Evolutionary conservation across 2,797 vertebrate genomes (phyloP).

Genomic region (Champsocephalus esox): DNA sequence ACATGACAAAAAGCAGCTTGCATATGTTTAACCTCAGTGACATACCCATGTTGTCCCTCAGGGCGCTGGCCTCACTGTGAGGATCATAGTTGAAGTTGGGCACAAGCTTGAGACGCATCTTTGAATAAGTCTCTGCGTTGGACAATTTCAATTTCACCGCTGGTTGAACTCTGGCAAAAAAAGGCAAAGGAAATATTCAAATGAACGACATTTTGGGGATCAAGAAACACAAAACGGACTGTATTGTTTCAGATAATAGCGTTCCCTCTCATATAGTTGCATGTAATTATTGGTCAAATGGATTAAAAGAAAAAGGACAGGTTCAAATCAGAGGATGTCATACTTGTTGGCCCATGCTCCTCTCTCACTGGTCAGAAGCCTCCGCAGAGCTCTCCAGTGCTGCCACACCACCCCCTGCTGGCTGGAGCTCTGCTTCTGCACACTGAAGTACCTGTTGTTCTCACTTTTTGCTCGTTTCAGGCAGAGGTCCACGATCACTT

Average conservation of each 20-base stretch:
- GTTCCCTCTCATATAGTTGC: neutral
- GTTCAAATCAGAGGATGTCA: neutral
- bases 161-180: slow-evolving; percentile 77
- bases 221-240: neutral
- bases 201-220: neutral
- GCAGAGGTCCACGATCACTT: slow-evolving; percentile 88
- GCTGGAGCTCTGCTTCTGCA: slow-evolving; percentile 88
- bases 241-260: neutral
- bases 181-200: slow-evolving; percentile 1
- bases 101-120: slow-evolving; percentile 96
- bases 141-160: slow-evolving; percentile 92
- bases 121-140: slow-evolving; percentile 93
- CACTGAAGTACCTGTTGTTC: slow-evolving; percentile 83
- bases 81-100: slow-evolving; percentile 92
- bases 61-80: slow-evolving; percentile 93
- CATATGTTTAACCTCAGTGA: neutral
- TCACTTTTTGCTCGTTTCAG: slow-evolving; percentile 86
- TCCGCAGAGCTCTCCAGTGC: slow-evolving; percentile 90
- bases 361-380: slow-evolving; percentile 90
- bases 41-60: slow-evolving; percentile 95
- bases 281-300: neutral
- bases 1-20: neutral
- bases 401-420: slow-evolving; percentile 90
- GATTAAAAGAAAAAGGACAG: neutral
- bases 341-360: slow-evolving; percentile 93